These are phyloP conservation scores for Gymnobelideus leadbeateri DNA, from an alignment of 2,113 vertebrate species.

Conservation along the genomic window DNA sequence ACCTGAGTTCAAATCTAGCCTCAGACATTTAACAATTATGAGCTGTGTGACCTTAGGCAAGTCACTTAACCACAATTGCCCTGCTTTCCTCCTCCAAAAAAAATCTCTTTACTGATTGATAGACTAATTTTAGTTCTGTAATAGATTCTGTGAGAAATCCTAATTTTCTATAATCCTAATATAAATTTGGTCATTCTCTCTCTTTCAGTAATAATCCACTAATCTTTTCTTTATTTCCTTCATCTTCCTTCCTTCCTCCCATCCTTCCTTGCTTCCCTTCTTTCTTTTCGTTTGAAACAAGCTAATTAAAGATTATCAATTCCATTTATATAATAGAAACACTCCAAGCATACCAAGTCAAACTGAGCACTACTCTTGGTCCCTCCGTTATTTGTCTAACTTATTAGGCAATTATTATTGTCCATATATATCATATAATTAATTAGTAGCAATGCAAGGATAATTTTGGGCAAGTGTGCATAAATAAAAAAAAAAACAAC, in stretches of 20 bases:
- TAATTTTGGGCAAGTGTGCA: background rate
- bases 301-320: background rate
- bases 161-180: background rate
- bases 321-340: background rate
- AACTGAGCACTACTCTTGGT: background rate
- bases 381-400: rapidly evolving
- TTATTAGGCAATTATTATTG: background rate
- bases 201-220: background rate
- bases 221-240: background rate
- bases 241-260: background rate
- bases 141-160: background rate
- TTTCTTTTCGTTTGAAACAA: background rate
- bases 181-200: background rate
- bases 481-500: background rate
- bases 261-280: background rate
- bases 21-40: too few relatives aligned
- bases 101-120: background rate
- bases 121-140: too few relatives aligned
- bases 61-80: too few relatives aligned
- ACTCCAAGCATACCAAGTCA: background rate
- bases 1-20: too few relatives aligned
- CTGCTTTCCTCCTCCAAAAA: too few relatives aligned
- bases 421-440: too few relatives aligned
- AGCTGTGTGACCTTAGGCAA: too few relatives aligned
- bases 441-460: too few relatives aligned